A percentile compares a stretch with the other conserved stretches of the same genome.
Evolutionary conservation across 2,797 vertebrate species (phyloP).

Genomic region (Coilia nasus): DNA sequence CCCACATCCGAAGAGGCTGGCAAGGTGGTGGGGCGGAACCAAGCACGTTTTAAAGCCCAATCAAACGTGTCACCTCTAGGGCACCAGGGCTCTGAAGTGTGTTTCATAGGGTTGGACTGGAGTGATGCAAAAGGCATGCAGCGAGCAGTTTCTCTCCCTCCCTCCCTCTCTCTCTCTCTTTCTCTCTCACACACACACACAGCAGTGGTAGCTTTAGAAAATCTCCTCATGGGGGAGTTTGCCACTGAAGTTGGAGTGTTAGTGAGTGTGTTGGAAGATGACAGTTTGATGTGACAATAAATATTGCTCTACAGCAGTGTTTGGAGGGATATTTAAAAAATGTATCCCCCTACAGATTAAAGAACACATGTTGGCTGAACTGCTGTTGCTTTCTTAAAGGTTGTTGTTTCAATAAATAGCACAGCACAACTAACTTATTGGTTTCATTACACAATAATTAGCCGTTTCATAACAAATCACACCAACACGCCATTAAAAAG

Average conservation of each 20-base stretch:
- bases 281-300: background rate
- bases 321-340: too few relatives aligned
- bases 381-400: too few relatives aligned
- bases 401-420: too few relatives aligned
- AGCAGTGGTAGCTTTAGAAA: background rate
- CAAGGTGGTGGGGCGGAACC: conserved; percentile 18
- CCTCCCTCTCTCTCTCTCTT: background rate
- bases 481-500: too few relatives aligned
- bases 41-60: background rate
- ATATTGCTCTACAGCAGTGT: background rate
- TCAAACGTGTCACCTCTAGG: background rate
- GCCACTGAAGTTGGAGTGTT: too few relatives aligned
- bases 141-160: background rate
- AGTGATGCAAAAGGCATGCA: background rate
- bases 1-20: background rate
- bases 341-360: too few relatives aligned
- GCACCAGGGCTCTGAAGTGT: background rate
- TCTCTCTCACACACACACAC: background rate
- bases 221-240: background rate
- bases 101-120: background rate
- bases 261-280: background rate
- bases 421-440: too few relatives aligned
- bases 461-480: too few relatives aligned
- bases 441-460: too few relatives aligned
- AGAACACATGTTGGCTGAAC: too few relatives aligned